These are phyloP conservation scores for Acanthoscelides obtectus DNA, from an alignment of 2,888 invertebrate genomes.

Conservation along the genomic window DNA sequence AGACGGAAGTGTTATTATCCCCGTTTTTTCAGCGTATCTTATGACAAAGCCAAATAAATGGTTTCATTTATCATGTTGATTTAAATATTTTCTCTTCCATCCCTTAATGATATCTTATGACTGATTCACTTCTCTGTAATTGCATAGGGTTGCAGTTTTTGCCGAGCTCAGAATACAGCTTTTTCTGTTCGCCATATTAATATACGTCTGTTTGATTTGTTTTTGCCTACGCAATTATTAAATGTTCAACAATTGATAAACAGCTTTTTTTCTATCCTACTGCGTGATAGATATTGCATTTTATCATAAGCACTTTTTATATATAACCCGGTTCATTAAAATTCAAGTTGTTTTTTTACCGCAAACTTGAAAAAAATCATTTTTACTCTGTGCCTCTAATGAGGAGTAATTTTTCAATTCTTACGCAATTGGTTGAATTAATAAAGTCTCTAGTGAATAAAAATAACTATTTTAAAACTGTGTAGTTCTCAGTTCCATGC, in stretches of 20 bases:
- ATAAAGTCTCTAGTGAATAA: too few relatives aligned
- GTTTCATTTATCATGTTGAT: conserved; percentile 25
- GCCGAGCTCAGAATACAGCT: conserved; percentile 12
- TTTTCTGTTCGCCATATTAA: conserved; percentile 8
- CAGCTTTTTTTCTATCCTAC: not conserved
- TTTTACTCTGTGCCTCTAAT: too few relatives aligned
- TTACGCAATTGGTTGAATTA: too few relatives aligned
- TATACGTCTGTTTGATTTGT: conserved; percentile 9
- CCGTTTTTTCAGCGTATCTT: conserved; percentile 18
- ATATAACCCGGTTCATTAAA: not conserved
- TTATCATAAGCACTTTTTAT: not conserved
- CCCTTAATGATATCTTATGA: conserved; percentile 19
- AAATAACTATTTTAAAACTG: too few relatives aligned
- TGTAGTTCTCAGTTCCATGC: too few relatives aligned
- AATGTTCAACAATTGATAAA: not conserved
- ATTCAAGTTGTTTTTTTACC: not conserved
- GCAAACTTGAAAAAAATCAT: too few relatives aligned
- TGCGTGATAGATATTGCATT: not conserved
- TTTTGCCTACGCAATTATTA: not conserved
- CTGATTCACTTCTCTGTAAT: conserved; percentile 16
- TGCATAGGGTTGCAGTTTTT: conserved; percentile 7
- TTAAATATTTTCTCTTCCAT: conserved; percentile 8
- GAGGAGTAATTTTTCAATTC: too few relatives aligned
- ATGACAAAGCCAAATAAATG: conserved; percentile 24
- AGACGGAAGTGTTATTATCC: conserved; percentile 19